Conservation (phyloP, 2,797 vertebrate species). For the Coilia nasus region DNA sequence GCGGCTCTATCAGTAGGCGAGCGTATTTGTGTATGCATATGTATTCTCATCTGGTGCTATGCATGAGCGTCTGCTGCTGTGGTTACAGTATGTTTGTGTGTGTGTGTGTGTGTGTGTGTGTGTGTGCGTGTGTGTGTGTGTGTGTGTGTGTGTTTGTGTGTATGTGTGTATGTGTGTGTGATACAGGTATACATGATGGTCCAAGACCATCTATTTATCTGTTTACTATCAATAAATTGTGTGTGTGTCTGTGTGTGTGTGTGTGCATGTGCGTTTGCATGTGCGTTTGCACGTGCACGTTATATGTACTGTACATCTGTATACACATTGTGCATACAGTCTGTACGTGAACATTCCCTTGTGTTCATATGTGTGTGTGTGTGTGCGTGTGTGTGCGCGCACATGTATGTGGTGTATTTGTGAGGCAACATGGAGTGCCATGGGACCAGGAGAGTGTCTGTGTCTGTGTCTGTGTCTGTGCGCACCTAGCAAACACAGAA, state of each 20-base stretch:
- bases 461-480: too few relatives aligned
- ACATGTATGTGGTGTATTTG: too few relatives aligned
- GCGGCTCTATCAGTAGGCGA: not conserved
- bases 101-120: constrained; percentile 19
- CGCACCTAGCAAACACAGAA: constrained; percentile 45
- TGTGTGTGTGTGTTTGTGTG: not conserved
- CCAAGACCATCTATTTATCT: not conserved
- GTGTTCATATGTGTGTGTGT: too few relatives aligned
- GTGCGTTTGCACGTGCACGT: not conserved
- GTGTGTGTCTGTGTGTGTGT: not conserved
- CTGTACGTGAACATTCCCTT: too few relatives aligned
- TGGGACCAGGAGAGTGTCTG: not conserved
- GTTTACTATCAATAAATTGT: not conserved
- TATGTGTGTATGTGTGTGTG: not conserved
- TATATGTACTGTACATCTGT: too few relatives aligned
- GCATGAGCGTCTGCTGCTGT: constrained; percentile 33
- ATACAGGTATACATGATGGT: not conserved
- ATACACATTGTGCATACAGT: too few relatives aligned
- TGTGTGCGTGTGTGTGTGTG: constrained; percentile 33
- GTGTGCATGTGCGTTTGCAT: constrained; percentile 26
- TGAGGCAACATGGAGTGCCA: not conserved
- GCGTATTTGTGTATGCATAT: not conserved
- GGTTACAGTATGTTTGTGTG: not conserved
- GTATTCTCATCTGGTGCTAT: constrained; percentile 3
- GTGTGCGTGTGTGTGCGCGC: too few relatives aligned